Conservation (phyloP, 2,888 invertebrate genomes). For the Apeira syringaria region DNA sequence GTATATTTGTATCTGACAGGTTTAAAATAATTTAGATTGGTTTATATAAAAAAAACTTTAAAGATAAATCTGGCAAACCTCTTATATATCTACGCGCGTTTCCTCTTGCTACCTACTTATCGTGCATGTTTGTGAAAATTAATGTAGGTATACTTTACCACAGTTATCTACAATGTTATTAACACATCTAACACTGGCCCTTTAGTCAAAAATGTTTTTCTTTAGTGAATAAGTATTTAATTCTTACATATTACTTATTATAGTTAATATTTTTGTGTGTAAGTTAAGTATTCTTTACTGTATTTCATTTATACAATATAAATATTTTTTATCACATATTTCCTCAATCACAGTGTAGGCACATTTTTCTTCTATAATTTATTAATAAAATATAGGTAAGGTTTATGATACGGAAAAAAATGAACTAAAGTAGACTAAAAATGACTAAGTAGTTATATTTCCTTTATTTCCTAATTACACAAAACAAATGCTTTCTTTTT, state of each 20-base stretch:
- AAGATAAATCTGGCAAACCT: too few species aligned
- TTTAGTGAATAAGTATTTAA: conserved; percentile 76
- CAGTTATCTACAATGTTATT: conserved; percentile 31
- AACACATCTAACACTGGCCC: conserved; percentile 76
- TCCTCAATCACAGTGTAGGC: conserved; percentile 24
- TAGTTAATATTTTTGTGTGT: conserved; percentile 49
- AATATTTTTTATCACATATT: conserved; percentile 32
- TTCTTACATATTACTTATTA: conserved; percentile 35
- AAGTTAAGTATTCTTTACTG: conserved; percentile 53
- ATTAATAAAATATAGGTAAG: conserved; percentile 11
- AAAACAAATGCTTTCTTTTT: conserved; percentile 4
- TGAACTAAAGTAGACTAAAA: too few species aligned
- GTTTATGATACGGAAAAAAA: conserved; percentile 32
- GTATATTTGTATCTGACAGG: too few species aligned
- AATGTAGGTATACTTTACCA: conserved; percentile 19
- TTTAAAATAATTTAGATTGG: too few species aligned
- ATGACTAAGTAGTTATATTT: conserved; percentile 2
- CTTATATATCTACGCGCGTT: conserved; percentile 26
- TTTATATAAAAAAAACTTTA: too few species aligned
- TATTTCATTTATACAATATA: conserved; percentile 39
- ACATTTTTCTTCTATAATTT: conserved; percentile 20
- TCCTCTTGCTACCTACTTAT: conserved; percentile 38
- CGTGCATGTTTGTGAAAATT: conserved; percentile 53
- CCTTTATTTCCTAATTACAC: conserved; percentile 1
- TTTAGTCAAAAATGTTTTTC: conserved; percentile 69